Percentiles rank a stretch among this genome's conserved stretches.
phyloP scores from a whole-genome alignment of 2,888 invertebrate species.

The Caenorhabditis becei region DNA sequence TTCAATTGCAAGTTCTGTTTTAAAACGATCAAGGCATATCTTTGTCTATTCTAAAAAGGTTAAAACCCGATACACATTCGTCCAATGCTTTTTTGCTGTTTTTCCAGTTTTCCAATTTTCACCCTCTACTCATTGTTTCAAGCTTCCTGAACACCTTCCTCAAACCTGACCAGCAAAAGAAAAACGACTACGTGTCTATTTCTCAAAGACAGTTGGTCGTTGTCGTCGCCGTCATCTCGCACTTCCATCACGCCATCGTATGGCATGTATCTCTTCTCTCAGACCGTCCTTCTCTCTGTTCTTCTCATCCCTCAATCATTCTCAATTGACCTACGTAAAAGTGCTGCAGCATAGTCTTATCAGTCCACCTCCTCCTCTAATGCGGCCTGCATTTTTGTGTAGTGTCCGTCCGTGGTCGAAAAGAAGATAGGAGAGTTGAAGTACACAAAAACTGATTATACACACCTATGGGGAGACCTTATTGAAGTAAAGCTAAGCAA shows the following conservation, averaged over 20 bases:
- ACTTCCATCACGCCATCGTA: conserved; percentile 58
- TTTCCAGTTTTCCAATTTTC: too few species aligned
- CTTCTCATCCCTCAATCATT: conserved; percentile 28
- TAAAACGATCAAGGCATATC: too few species aligned
- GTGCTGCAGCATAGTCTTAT: conserved; percentile 46
- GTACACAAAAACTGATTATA: conserved; percentile 28
- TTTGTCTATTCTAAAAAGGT: too few species aligned
- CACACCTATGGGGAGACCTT: neutral
- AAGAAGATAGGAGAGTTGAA: conserved; percentile 8
- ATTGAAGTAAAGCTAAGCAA: neutral
- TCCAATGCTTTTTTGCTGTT: too few species aligned
- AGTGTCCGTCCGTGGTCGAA: conserved; percentile 12
- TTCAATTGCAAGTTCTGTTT: too few species aligned
- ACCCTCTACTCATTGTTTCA: too few species aligned
- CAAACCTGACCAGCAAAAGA: neutral
- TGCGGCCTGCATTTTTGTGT: conserved; percentile 20
- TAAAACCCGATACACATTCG: too few species aligned
- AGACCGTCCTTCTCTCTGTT: neutral
- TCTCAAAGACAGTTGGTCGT: neutral
- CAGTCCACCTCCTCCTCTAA: conserved; percentile 23
- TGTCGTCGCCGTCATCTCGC: conserved; percentile 37
- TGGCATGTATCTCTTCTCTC: conserved; percentile 45
- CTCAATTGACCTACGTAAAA: conserved; percentile 52
- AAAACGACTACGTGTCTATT: conserved; percentile 8
- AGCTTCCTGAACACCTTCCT: too few species aligned